A percentile compares a stretch with the other conserved stretches of the same genome.
These are phyloP conservation scores for Heterohyrax brucei DNA, from an alignment of 2,797 vertebrate species.

Conservation along the genomic window DNA sequence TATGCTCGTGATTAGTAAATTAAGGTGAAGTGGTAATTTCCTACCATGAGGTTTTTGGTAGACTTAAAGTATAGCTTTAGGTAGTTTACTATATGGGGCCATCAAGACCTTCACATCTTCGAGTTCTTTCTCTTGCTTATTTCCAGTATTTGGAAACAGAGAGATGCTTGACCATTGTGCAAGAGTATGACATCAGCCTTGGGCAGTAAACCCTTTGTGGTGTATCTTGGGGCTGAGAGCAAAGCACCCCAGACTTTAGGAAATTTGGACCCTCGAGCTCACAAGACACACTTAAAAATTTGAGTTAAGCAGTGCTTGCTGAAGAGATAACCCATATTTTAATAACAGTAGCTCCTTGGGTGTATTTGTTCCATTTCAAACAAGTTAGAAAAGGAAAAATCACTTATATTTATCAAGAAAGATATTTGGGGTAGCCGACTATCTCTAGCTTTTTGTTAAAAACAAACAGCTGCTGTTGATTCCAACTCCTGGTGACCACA, in stretches of 20 bases:
- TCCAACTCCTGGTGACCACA: no score
- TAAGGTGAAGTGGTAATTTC: neutral
- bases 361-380: neutral
- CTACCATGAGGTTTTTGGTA: neutral
- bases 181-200: neutral
- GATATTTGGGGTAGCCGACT: neutral
- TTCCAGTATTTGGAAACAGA: slow-evolving; percentile 8
- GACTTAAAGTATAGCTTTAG: neutral
- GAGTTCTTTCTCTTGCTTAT: neutral
- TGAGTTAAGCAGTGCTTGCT: neutral
- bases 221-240: neutral
- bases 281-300: neutral
- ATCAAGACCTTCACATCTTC: neutral
- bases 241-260: neutral
- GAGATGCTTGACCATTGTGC: neutral
- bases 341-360: neutral
- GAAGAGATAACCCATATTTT: neutral
- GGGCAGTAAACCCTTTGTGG: neutral
- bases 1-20: neutral
- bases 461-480: no score
- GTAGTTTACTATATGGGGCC: neutral
- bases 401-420: neutral
- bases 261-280: neutral
- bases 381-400: neutral
- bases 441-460: neutral